phyloP scores from a whole-genome alignment of 2,888 invertebrate species.

The Anaspis maculata region DNA sequence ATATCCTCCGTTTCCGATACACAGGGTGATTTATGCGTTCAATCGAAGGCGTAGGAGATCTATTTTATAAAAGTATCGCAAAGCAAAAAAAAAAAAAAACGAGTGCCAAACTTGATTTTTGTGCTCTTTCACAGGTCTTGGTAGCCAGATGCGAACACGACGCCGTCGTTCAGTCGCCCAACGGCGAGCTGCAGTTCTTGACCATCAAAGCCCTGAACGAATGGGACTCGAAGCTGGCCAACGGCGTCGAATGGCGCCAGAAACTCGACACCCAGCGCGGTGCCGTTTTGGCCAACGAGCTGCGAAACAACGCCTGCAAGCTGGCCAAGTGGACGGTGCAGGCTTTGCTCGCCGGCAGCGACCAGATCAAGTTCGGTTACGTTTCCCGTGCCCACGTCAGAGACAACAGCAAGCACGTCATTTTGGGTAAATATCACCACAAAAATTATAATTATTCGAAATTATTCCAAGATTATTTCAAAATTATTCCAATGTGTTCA shows the following conservation, averaged over 20 bases:
- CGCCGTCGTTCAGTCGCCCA: conserved; percentile 81
- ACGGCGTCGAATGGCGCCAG: conserved; percentile 97
- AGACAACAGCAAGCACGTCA: conserved; percentile 93
- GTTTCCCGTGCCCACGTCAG: conserved; percentile 92
- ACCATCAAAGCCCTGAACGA: conserved; percentile 97
- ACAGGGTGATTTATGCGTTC: no score
- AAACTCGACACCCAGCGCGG: conserved; percentile 96
- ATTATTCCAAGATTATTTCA: no score
- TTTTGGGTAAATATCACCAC: no score
- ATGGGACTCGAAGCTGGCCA: conserved; percentile 94
- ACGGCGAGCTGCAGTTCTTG: conserved; percentile 84
- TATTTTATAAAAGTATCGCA: no score
- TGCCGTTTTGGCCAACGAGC: conserved; percentile 95
- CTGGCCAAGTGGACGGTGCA: conserved; percentile 98
- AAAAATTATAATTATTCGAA: no score
- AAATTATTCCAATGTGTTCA: no score
- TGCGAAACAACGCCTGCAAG: conserved; percentile 99
- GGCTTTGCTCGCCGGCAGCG: conserved; percentile 87
- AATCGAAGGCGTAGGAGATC: no score
- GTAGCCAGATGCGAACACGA: conserved; percentile 96
- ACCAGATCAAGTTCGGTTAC: conserved; percentile 97
- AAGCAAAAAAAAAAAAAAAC: no score
- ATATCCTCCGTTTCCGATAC: no score
- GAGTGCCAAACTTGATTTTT: no score
- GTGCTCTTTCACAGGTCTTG: no score